phyloP scores from a whole-genome alignment of 1,140 invertebrate genomes.

The Paramacrobiotus metropolitanus region DNA sequence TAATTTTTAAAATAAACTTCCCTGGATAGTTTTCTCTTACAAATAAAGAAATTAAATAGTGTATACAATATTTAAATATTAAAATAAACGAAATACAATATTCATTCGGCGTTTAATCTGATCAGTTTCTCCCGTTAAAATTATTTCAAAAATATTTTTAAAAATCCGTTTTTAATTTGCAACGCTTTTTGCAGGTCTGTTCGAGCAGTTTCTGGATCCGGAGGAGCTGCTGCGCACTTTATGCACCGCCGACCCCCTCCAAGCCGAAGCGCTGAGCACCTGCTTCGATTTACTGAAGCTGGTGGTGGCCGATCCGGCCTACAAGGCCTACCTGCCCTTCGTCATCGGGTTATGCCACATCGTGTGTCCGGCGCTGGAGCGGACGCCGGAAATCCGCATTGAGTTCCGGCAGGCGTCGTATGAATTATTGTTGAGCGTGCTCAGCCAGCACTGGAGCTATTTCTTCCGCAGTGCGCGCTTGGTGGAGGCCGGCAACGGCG shows the following conservation, averaged over 20 bases:
- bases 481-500: not conserved
- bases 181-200: too few species aligned
- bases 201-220: slow-evolving; percentile 3
- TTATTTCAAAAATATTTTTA: too few species aligned
- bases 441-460: not conserved
- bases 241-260: not conserved
- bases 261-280: not conserved
- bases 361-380: not conserved
- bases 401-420: not conserved
- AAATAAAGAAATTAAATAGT: too few species aligned
- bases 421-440: not conserved
- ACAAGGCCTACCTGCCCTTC: not conserved
- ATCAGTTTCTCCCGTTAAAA: too few species aligned
- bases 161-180: too few species aligned
- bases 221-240: not conserved
- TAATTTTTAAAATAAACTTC: too few species aligned
- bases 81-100: too few species aligned
- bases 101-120: too few species aligned
- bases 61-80: too few species aligned
- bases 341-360: not conserved
- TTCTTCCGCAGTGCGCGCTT: not conserved
- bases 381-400: not conserved
- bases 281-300: slow-evolving; percentile 2
- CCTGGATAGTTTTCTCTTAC: too few species aligned
- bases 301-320: not conserved